Percentiles rank a stretch among this genome's conserved stretches.
Evolutionary conservation across 2,888 invertebrate genomes (phyloP).

Genomic region (Lasioglossum vierecki): DNA sequence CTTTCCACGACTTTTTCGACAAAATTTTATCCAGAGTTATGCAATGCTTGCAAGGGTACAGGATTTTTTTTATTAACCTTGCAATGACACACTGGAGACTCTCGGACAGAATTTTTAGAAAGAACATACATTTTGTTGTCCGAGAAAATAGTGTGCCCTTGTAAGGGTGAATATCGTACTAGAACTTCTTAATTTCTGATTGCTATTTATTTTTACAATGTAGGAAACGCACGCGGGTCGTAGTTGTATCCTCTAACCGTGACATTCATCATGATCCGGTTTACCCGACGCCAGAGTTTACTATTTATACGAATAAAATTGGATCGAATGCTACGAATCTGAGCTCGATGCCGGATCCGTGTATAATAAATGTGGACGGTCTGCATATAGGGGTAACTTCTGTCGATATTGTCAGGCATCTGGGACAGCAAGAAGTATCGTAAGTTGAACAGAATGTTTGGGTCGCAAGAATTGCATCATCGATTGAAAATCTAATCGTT

Average conservation of each 20-base stretch:
- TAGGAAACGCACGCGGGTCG: conserved; percentile 88
- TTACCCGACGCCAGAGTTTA: conserved; percentile 93
- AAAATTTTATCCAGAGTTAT: conserved; percentile 88
- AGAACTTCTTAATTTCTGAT: background rate
- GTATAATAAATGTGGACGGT: conserved; percentile 91
- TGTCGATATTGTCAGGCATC: conserved; percentile 92
- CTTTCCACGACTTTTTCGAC: conserved; percentile 91
- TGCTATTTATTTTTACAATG: conserved; percentile 67
- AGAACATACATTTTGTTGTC: background rate
- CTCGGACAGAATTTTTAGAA: background rate
- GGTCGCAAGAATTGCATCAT: background rate
- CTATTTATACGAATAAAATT: conserved; percentile 82
- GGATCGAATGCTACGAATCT: conserved; percentile 86
- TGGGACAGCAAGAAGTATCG: conserved; percentile 92
- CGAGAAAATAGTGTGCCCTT: background rate
- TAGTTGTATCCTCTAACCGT: conserved; percentile 90
- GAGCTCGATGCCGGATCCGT: conserved; percentile 92
- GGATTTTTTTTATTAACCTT: background rate
- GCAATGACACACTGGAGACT: background rate
- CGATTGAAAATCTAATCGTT: background rate
- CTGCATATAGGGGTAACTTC: conserved; percentile 92
- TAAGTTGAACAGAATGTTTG: conserved; percentile 83
- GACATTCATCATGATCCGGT: conserved; percentile 92
- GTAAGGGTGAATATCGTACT: background rate
- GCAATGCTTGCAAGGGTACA: conserved; percentile 87